Conservation (phyloP, 2,888 invertebrate species). For the Halocaridina rubra region DNA sequence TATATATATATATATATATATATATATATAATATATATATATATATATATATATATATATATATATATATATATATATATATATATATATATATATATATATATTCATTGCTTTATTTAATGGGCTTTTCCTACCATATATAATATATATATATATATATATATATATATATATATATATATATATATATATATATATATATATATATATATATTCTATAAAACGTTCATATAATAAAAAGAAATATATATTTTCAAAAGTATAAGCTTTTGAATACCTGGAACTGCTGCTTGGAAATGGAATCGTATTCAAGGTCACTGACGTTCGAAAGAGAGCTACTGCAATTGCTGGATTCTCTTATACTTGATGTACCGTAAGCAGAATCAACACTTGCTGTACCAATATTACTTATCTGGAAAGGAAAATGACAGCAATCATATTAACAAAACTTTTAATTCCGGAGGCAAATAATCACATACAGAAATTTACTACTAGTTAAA, state of each 20-base stretch:
- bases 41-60: too few species aligned
- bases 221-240: background rate
- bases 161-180: background rate
- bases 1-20: too few species aligned
- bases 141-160: background rate
- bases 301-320: constrained; percentile 42
- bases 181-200: constrained; percentile 1
- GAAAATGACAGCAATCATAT: too few species aligned
- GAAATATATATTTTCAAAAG: too few species aligned
- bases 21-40: too few species aligned
- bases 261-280: too few species aligned
- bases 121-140: too few species aligned
- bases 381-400: constrained; percentile 38
- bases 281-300: constrained; percentile 13
- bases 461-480: too few species aligned
- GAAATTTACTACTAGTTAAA: too few species aligned
- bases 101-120: too few species aligned
- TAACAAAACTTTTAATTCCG: too few species aligned
- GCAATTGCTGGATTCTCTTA: constrained; percentile 47
- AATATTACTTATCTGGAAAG: constrained; percentile 19
- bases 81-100: background rate
- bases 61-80: background rate
- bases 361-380: constrained; percentile 43
- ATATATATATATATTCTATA: background rate
- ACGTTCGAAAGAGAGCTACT: constrained; percentile 53